phyloP scores from a whole-genome alignment of 2,888 invertebrate species.

The Pantelozetes paolii region DNA sequence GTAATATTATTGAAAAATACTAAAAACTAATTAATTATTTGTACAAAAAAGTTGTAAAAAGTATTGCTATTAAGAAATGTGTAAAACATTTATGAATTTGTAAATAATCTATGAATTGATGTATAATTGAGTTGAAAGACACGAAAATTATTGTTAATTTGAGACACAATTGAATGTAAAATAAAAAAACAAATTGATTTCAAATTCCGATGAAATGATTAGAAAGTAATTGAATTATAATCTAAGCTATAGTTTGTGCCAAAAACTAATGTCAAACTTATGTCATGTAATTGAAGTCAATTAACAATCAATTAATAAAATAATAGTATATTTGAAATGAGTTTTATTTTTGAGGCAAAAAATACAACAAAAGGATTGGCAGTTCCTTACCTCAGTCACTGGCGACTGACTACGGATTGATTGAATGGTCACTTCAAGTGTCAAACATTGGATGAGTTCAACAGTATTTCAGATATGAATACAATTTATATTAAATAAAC shows the following conservation, averaged over 20 bases:
- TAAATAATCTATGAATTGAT: not conserved
- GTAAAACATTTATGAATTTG: constrained; percentile 1
- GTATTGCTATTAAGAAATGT: too few relatives aligned
- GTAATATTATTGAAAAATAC: not conserved
- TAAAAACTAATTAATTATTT: too few relatives aligned
- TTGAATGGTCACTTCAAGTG: too few relatives aligned
- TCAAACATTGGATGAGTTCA: too few relatives aligned
- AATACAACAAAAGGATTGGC: too few relatives aligned
- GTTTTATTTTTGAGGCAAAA: too few relatives aligned
- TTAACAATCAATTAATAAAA: not conserved
- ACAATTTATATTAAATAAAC: too few relatives aligned
- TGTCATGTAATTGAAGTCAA: not conserved
- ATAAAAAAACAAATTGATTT: constrained; percentile 2
- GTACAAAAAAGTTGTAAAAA: too few relatives aligned
- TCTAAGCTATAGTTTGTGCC: not conserved
- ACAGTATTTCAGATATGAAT: too few relatives aligned
- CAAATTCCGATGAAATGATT: not conserved
- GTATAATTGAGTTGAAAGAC: not conserved
- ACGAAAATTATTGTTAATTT: not conserved
- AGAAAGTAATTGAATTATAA: constrained; percentile 5
- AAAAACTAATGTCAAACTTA: not conserved
- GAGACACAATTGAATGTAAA: not conserved
- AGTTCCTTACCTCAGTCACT: too few relatives aligned
- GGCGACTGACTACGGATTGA: too few relatives aligned
- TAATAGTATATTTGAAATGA: too few relatives aligned